Evolutionary conservation across 2,888 invertebrate species (phyloP), one percentile per base, ranked within the genome.

Genomic region (Papilio protenor): DNA sequence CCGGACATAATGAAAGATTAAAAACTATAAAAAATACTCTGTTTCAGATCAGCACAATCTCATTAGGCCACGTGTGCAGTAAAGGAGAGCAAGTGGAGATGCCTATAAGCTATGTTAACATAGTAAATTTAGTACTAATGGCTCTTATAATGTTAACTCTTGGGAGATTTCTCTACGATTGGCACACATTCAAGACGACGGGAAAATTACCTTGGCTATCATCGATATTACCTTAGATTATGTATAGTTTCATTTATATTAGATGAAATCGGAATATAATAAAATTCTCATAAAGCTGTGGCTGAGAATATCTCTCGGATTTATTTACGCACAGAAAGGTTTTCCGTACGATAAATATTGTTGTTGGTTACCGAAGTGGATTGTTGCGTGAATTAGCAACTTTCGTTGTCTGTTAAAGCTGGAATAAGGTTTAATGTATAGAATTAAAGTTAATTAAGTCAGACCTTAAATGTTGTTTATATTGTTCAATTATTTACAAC

Each of bases 191-290:
- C 88, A 97, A 97, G 87, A 96, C 96, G 79, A 97, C 97, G 33
- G 98, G 98, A 0, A 95, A 96, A 84, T 91, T 98, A 79, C 98
- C 98, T 0, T 98, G 98, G 98, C 96, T 98, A 81, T 97, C 97
- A 2, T 96, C 97, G 73, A 96, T 97, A 90, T 95, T 98, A 90
- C 98, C 97, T 12, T 92, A 83, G 40, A 23, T 27, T 33, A 40
- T 40, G 84, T 59, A 69, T 45, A 40, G 64, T 40, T 66, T 66
- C 64, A 66, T 66, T 66, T 64, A 57, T 59, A 57, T 75, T 47
- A 52, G 52, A 49, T 55, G 21, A 47, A 57, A 69, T 77, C 33
- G 21, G 66, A 33, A 72, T 27, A 69, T 75, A 77, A 73, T 77
- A 61, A 73, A 66, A 45, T 45, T 69, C 69, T 69, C 40, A 40